phyloP scores from a whole-genome alignment of 2,113 vertebrate genomes.

The Mormyrus iriodes region DNA sequence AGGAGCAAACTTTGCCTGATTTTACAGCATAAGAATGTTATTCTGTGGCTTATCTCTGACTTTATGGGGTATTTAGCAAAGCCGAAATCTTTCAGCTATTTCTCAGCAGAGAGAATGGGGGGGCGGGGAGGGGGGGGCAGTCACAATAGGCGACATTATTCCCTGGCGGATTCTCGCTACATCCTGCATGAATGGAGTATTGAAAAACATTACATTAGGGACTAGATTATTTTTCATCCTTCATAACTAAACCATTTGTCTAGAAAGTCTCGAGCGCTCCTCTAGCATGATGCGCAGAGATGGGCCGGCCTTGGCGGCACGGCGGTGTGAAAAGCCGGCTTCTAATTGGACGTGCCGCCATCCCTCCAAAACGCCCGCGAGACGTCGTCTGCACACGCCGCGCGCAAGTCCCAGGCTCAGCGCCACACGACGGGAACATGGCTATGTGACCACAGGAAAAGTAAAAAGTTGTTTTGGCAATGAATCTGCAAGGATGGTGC shows the following conservation, averaged over 20 bases:
- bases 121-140: conserved; percentile 53
- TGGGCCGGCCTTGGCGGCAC: conserved; percentile 32
- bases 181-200: conserved; percentile 84
- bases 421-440: neutral
- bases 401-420: neutral
- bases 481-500: neutral
- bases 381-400: neutral
- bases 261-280: conserved; percentile 49
- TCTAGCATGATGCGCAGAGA: conserved; percentile 37
- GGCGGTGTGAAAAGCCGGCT: conserved; percentile 36
- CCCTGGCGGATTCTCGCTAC: conserved; percentile 60
- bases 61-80: conserved; percentile 52
- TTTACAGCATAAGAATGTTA: conserved; percentile 35
- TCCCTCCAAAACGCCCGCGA: neutral
- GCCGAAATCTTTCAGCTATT: conserved; percentile 73
- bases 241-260: conserved; percentile 59
- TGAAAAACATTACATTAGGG: conserved; percentile 69
- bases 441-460: neutral
- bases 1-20: neutral
- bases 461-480: neutral
- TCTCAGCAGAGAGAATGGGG: conserved; percentile 55
- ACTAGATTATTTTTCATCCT: conserved; percentile 79
- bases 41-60: conserved; percentile 44
- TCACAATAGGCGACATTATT: conserved; percentile 94
- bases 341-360: conserved; percentile 37